Evolutionary conservation across 2,888 invertebrate genomes (phyloP).

Genomic region (Melitaea athalia): DNA sequence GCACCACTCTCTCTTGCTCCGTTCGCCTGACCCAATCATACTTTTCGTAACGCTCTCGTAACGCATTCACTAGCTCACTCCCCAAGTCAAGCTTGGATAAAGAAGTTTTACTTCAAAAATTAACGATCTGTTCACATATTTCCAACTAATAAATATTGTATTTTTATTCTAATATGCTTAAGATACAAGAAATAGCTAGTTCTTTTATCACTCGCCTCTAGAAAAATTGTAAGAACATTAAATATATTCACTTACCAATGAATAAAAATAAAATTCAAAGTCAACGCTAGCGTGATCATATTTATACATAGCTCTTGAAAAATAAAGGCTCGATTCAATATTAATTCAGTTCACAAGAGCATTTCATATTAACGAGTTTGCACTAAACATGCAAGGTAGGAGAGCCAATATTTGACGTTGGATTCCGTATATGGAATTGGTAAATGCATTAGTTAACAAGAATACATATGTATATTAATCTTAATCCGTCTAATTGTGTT

Average conservation of each 20-base stretch:
- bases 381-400: conserved; percentile 22
- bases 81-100: no score
- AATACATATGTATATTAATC: background rate
- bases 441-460: conserved; percentile 16
- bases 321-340: conserved; percentile 12
- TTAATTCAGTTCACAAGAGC: conserved; percentile 16
- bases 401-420: conserved; percentile 25
- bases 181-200: no score
- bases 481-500: background rate
- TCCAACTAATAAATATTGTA: no score
- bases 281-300: background rate
- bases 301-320: background rate
- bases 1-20: no score
- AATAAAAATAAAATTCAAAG: background rate
- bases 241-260: background rate
- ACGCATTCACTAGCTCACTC: no score
- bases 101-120: no score
- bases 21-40: no score
- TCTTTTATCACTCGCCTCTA: no score
- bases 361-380: conserved; percentile 19
- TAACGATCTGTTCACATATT: no score
- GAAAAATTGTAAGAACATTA: background rate
- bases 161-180: no score
- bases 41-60: no score
- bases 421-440: conserved; percentile 26